Evolutionary conservation across 2,888 invertebrate genomes (phyloP).

Genomic region (Tetragnatha montana): DNA sequence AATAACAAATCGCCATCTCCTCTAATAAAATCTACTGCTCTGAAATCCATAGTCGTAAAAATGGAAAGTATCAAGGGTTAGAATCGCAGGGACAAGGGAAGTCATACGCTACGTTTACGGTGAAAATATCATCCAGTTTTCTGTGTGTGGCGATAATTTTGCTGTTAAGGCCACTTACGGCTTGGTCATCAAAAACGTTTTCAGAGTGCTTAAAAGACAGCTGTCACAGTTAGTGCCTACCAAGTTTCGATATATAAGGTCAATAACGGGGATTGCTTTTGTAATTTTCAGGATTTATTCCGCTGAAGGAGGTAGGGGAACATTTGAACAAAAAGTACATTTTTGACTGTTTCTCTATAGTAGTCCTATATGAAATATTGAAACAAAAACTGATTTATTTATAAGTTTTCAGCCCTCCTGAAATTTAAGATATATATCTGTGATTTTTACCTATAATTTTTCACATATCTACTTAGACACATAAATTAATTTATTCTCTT

Average conservation of each 20-base stretch:
- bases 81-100: constrained; percentile 42
- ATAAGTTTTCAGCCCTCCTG: too few species aligned
- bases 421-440: too few species aligned
- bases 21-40: constrained; percentile 56
- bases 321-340: too few species aligned
- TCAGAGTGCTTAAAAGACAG: constrained; percentile 58
- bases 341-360: too few species aligned
- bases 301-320: neutral
- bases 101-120: constrained; percentile 47
- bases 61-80: constrained; percentile 48
- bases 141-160: constrained; percentile 45
- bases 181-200: constrained; percentile 48
- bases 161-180: constrained; percentile 62
- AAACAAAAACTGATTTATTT: too few species aligned
- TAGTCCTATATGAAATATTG: too few species aligned
- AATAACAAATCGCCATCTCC: constrained; percentile 40
- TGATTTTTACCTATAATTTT: too few species aligned
- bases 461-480: too few species aligned
- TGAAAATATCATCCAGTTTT: constrained; percentile 35
- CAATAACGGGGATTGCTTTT: constrained; percentile 53
- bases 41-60: constrained; percentile 58
- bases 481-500: too few species aligned
- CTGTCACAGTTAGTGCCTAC: constrained; percentile 50
- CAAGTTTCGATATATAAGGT: constrained; percentile 51
- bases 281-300: constrained; percentile 46